These are phyloP conservation scores for Mormyrops attenuatus DNA, from an alignment of 2,797 vertebrate species.

Conservation along the genomic window DNA sequence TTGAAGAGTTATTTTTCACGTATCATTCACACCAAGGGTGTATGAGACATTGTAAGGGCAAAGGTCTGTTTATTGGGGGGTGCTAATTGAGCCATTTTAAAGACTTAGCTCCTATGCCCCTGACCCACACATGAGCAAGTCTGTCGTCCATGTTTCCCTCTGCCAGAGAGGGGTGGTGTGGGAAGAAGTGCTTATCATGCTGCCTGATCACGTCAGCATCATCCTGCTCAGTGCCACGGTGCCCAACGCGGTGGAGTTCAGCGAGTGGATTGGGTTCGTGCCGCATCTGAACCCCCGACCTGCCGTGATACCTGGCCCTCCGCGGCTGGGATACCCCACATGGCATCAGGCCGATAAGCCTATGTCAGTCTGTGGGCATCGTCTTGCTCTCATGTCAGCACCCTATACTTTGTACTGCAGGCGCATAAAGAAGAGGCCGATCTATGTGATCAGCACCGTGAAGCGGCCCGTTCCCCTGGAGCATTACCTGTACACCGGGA, in stretches of 20 bases:
- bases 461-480: constrained; percentile 83
- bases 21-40: background rate
- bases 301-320: background rate
- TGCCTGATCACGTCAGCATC: constrained; percentile 86
- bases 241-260: constrained; percentile 86
- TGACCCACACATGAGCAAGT: background rate
- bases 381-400: background rate
- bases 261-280: constrained; percentile 85
- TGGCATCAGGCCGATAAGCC: background rate
- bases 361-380: background rate
- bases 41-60: background rate
- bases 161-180: constrained; percentile 84
- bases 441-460: constrained; percentile 84
- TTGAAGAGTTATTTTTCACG: background rate
- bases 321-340: background rate
- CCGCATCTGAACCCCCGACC: background rate
- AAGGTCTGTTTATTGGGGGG: background rate
- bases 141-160: background rate
- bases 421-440: constrained; percentile 78
- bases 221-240: constrained; percentile 87
- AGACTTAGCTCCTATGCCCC: background rate
- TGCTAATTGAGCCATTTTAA: background rate
- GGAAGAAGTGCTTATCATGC: constrained; percentile 92
- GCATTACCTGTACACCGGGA: constrained; percentile 84
- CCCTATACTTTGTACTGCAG: constrained; percentile 43